These are phyloP conservation scores for Dasypolia templi DNA, from an alignment of 2,888 invertebrate species.

Conservation along the genomic window DNA sequence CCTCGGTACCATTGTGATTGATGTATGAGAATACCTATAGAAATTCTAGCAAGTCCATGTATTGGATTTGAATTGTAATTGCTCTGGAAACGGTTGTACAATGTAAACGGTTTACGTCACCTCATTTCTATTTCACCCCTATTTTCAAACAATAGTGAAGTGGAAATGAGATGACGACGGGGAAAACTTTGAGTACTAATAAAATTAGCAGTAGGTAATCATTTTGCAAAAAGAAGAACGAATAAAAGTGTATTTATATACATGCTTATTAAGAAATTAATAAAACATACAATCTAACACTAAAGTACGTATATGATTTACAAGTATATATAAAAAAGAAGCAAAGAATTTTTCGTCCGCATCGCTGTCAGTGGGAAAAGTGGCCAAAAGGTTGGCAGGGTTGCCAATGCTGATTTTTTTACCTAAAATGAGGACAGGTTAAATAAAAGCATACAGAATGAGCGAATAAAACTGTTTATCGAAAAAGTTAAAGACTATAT, in stretches of 20 bases:
- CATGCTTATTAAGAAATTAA: no score
- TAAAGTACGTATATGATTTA: no score
- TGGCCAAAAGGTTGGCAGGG: no score
- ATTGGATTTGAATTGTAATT: slow-evolving; percentile 51
- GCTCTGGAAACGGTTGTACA: neutral
- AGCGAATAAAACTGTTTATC: neutral
- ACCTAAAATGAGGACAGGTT: no score
- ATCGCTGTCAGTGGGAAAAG: no score
- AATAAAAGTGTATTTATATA: neutral
- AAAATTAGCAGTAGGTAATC: neutral
- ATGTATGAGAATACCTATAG: slow-evolving; percentile 60
- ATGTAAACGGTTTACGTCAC: no score
- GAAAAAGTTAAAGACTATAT: neutral
- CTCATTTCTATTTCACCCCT: no score
- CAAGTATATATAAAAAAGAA: no score
- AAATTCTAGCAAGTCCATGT: slow-evolving; percentile 44
- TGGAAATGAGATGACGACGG: neutral
- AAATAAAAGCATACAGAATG: neutral
- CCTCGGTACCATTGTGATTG: slow-evolving; percentile 67
- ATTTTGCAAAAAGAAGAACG: neutral
- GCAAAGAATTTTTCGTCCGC: no score
- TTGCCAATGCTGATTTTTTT: no score
- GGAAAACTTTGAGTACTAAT: neutral
- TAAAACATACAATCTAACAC: no score
- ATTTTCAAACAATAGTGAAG: no score